Evolutionary conservation across 92 coral and sea anemone species (phyloP), one percentile per base, ranked within the genome.

Genomic region (Porites lobata): DNA sequence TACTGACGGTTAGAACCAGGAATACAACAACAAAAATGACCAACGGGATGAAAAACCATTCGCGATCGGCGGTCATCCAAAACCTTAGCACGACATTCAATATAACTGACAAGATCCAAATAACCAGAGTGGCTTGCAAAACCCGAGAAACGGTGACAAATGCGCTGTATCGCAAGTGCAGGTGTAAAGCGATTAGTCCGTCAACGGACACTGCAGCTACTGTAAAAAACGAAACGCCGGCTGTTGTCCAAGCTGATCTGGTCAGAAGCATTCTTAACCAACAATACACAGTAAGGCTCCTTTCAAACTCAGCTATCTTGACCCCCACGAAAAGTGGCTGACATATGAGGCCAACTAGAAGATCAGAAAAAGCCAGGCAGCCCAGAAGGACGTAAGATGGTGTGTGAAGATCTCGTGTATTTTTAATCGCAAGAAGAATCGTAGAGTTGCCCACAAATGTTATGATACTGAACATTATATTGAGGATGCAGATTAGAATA

Each of bases 351-450:
- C 87, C 91, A 70, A 87, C 77, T 1, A 87, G 67, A 29, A 87
- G 64, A 61, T 87, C 91, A 1, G 91, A 81, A 50, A 59, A 53
- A 8, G 91, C 91, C 21, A 87, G 70, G 14, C 83, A 72, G 24
- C 68, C 57, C 9, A 87, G 52, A 59, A 87, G 81, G n/a, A 73
- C 32, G 72, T 70, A 80, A n/a, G 87, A 61, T 38, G 91, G 91
- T 14, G 90, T 54, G 19, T 53, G 67, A n/a, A 87, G 72, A 13
- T 70, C 43, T 10, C 43, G 88, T 1, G 65, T 59, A 21, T 75
- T 82, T 17, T 24, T 12, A 4, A 87, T 87, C 3, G 72, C 81
- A 15, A 56, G 67, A 8, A 87, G 5, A 11, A 86, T 57, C 11
- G 79, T 18, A 26, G 68, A 50, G 57, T 86, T 86, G 12, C 20